phyloP scores from a whole-genome alignment of 2,797 vertebrate species.

The Melanotaenia nigrans region DNA sequence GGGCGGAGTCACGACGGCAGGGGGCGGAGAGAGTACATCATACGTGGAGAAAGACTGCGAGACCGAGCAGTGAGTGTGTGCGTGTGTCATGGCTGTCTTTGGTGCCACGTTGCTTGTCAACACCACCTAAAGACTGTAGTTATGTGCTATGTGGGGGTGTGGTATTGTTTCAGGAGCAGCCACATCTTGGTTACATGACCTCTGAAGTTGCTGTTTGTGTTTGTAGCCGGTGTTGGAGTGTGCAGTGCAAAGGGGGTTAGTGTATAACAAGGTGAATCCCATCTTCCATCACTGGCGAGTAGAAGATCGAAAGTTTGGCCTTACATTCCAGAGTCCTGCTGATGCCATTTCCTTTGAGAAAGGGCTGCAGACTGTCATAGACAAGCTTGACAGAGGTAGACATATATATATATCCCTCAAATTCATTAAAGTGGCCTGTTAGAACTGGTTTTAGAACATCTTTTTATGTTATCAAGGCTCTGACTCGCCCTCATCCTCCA shows the following conservation, averaged over 20 bases:
- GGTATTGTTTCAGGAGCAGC: neutral
- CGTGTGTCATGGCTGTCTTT: conserved; percentile 76
- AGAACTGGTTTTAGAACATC: neutral
- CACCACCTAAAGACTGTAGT: conserved; percentile 55
- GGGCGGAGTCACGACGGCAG: conserved; percentile 86
- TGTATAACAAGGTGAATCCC: conserved; percentile 95
- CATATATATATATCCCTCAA: neutral
- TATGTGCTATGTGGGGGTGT: conserved; percentile 13
- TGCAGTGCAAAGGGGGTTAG: conserved; percentile 87
- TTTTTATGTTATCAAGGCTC: conserved; percentile 70
- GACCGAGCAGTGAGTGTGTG: conserved; percentile 93
- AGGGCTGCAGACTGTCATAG: conserved; percentile 87
- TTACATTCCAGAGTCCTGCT: conserved; percentile 93
- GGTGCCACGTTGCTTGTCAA: conserved; percentile 56
- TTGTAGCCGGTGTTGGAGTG: conserved; percentile 91
- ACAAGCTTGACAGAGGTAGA: conserved; percentile 89
- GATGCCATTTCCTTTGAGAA: conserved; percentile 92
- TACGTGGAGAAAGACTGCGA: conserved; percentile 90
- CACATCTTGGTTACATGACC: neutral
- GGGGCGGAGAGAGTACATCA: conserved; percentile 86
- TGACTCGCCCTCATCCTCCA: conserved; percentile 85
- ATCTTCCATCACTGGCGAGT: conserved; percentile 97
- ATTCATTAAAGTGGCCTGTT: neutral
- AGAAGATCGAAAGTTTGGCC: conserved; percentile 91
- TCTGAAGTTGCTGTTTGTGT: conserved; percentile 43